Percentiles rank a stretch among this genome's conserved stretches.
phyloP scores from a whole-genome alignment of 2,113 vertebrate genomes.

The Osmerus eperlanus region DNA sequence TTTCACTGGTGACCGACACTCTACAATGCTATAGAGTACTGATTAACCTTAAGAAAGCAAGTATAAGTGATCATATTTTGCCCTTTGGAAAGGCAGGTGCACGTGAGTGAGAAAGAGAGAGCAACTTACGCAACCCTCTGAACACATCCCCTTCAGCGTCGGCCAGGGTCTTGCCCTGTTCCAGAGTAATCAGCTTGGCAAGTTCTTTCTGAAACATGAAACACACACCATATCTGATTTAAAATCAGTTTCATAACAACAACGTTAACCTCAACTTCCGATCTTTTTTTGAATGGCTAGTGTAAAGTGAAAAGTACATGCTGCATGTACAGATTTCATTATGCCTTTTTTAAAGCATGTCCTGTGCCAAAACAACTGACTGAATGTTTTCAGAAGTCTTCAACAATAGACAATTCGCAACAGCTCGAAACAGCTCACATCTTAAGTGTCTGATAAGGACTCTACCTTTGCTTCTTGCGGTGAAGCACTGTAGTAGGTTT shows the following conservation, averaged over 20 bases:
- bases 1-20: not conserved
- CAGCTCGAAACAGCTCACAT: too few species aligned
- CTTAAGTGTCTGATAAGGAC: not conserved
- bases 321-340: too few species aligned
- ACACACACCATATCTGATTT: not conserved
- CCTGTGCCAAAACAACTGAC: too few species aligned
- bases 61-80: not conserved
- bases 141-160: slow-evolving; percentile 98
- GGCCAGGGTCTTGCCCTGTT: slow-evolving; percentile 96
- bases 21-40: slow-evolving; percentile 5
- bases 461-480: not conserved
- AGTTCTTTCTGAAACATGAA: slow-evolving; percentile 86
- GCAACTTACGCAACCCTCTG: slow-evolving; percentile 92
- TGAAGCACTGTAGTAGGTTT: not conserved
- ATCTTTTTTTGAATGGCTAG: too few species aligned
- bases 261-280: too few species aligned
- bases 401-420: too few species aligned
- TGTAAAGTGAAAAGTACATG: too few species aligned
- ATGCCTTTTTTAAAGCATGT: too few species aligned
- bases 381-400: too few species aligned
- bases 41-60: slow-evolving; percentile 32
- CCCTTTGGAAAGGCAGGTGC: slow-evolving; percentile 15
- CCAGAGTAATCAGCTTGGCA: slow-evolving; percentile 86
- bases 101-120: not conserved
- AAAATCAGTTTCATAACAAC: not conserved